Conservation (phyloP, 64 coral and sea anemone genomes). For the Trachythela sp. region DNA sequence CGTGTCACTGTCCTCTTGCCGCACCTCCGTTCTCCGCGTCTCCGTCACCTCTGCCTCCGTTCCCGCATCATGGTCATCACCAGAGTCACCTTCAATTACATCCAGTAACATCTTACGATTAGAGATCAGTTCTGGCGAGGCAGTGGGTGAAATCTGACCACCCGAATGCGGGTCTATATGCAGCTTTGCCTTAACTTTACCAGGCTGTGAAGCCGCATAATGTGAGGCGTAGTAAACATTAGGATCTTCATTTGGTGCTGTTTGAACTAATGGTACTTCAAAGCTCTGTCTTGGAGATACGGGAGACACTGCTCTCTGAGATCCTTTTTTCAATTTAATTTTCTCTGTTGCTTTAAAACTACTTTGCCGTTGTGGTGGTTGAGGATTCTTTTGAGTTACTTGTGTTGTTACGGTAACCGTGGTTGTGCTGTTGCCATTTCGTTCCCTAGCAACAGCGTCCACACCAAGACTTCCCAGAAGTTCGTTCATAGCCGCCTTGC, state of each 20-base stretch:
- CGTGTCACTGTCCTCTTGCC: neutral
- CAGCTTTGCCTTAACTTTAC: neutral
- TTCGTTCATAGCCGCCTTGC: neutral
- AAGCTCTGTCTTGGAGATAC: neutral
- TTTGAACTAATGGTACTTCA: neutral
- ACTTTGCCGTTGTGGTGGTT: neutral
- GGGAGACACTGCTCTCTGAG: neutral
- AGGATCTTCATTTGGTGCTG: neutral
- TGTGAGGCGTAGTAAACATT: constrained; percentile 2
- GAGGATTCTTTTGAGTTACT: neutral
- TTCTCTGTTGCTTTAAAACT: neutral
- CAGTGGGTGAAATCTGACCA: neutral
- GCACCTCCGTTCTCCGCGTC: neutral
- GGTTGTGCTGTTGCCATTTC: neutral
- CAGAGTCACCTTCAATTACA: neutral
- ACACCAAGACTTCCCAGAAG: neutral
- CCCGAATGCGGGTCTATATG: neutral
- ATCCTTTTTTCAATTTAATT: neutral
- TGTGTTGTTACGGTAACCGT: neutral
- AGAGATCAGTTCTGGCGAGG: constrained; percentile 3
- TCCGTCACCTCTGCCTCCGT: neutral
- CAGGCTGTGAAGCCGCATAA: constrained; percentile 1
- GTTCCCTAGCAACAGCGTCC: neutral
- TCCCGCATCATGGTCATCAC: neutral
- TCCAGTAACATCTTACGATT: neutral